Conservation (phyloP, 2,888 invertebrate species). For the Neoscelio sp. region DNA sequence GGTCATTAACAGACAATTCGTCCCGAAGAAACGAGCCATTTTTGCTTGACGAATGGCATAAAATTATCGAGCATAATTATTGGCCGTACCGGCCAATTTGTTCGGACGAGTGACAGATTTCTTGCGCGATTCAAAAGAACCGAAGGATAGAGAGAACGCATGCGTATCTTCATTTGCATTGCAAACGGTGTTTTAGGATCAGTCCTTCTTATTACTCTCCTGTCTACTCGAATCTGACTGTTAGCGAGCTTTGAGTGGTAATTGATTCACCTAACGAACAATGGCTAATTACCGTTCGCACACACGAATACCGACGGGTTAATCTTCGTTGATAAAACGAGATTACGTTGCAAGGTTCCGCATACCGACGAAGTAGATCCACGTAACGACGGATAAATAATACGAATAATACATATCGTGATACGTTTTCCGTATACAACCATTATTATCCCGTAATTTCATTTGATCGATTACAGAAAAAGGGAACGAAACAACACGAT, state of each 20-base stretch:
- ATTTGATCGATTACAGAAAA: too few relatives aligned
- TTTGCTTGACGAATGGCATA: background rate
- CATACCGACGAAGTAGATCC: constrained; percentile 19
- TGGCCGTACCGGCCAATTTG: too few relatives aligned
- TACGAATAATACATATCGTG: too few relatives aligned
- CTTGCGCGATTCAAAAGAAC: constrained; percentile 45
- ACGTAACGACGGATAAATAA: constrained; percentile 24
- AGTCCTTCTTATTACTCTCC: constrained; percentile 60
- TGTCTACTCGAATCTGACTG: constrained; percentile 57
- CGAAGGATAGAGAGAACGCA: constrained; percentile 25
- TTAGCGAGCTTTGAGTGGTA: constrained; percentile 59
- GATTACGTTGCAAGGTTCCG: constrained; percentile 12
- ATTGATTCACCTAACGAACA: constrained; percentile 65
- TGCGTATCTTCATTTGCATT: constrained; percentile 57
- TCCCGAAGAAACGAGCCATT: too few relatives aligned
- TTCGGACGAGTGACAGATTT: constrained; percentile 24
- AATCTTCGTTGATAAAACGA: constrained; percentile 55
- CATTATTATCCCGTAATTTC: background rate
- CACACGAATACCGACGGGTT: constrained; percentile 60
- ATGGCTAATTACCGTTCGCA: constrained; percentile 64
- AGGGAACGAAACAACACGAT: too few relatives aligned
- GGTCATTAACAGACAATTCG: too few relatives aligned
- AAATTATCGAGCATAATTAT: constrained; percentile 35
- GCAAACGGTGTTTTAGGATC: constrained; percentile 58
- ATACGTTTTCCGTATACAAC: too few relatives aligned